These are phyloP conservation scores for Leptopterna dolabrata DNA, from an alignment of 2,888 invertebrate species.

Conservation along the genomic window DNA sequence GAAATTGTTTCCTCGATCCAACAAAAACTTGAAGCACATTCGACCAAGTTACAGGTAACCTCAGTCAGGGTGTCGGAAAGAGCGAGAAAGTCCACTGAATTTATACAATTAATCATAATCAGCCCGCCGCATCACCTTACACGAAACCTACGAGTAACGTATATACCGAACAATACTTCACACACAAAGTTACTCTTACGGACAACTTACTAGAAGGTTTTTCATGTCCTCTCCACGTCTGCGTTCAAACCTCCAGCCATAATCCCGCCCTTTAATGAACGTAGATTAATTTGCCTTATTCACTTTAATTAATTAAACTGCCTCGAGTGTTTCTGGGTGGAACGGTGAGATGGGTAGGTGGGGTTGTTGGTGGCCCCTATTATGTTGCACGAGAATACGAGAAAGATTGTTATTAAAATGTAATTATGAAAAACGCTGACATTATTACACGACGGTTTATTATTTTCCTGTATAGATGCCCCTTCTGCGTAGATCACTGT, in stretches of 20 bases:
- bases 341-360: not conserved
- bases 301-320: constrained; percentile 45
- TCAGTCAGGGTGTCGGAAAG: not conserved
- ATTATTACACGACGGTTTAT: no score
- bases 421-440: constrained; percentile 45
- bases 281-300: constrained; percentile 41
- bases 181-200: constrained; percentile 26
- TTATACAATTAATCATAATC: constrained; percentile 24
- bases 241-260: not conserved
- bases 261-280: constrained; percentile 25
- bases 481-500: not conserved
- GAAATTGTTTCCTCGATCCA: not conserved
- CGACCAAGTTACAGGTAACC: not conserved
- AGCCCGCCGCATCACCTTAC: constrained; percentile 17
- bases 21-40: not conserved
- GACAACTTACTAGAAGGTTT: constrained; percentile 51
- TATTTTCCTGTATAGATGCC: no score
- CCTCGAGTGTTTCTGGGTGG: not conserved
- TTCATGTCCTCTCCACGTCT: constrained; percentile 39
- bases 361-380: not conserved
- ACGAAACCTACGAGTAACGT: not conserved
- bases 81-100: not conserved
- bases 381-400: not conserved
- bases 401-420: constrained; percentile 25
- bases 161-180: constrained; percentile 1